Percentiles rank a stretch among this genome's conserved stretches.
phyloP scores from a whole-genome alignment of 2,113 vertebrate genomes.

The Lepisosteus oculatus region DNA sequence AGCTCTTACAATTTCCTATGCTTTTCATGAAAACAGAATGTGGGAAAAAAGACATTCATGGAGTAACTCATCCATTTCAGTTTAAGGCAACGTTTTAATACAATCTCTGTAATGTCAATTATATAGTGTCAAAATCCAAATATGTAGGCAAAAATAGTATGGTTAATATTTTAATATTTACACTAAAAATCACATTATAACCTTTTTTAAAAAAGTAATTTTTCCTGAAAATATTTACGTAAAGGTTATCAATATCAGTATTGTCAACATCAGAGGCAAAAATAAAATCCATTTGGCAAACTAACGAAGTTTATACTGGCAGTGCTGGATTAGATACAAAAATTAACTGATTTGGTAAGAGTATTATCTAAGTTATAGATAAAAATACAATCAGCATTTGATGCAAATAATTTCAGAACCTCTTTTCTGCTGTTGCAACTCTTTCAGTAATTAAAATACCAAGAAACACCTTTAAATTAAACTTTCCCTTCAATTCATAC shows the following conservation, averaged over 20 bases:
- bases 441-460: slow-evolving; percentile 47
- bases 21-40: background rate
- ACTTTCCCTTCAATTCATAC: slow-evolving; percentile 34
- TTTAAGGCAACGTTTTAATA: slow-evolving; percentile 15
- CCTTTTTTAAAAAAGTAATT: slow-evolving; percentile 42
- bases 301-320: slow-evolving; percentile 78
- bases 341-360: slow-evolving; percentile 72
- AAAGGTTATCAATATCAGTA: slow-evolving; percentile 48
- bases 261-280: slow-evolving; percentile 75
- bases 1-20: background rate
- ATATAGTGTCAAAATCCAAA: slow-evolving; percentile 18
- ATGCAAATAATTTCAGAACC: slow-evolving; percentile 35
- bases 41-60: background rate
- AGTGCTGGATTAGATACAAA: slow-evolving; percentile 80
- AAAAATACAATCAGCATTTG: slow-evolving; percentile 61
- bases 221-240: slow-evolving; percentile 76
- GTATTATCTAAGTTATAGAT: slow-evolving; percentile 54
- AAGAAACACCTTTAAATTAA: slow-evolving; percentile 31
- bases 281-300: slow-evolving; percentile 92
- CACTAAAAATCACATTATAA: slow-evolving; percentile 72
- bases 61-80: slow-evolving; percentile 4
- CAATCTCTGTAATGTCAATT: background rate
- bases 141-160: slow-evolving; percentile 30
- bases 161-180: slow-evolving; percentile 90
- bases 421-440: slow-evolving; percentile 36